Percentiles rank a stretch among this genome's conserved stretches.
These are phyloP conservation scores for Ferdinandea cuprea DNA, from an alignment of 2,888 invertebrate genomes.

Conservation along the genomic window DNA sequence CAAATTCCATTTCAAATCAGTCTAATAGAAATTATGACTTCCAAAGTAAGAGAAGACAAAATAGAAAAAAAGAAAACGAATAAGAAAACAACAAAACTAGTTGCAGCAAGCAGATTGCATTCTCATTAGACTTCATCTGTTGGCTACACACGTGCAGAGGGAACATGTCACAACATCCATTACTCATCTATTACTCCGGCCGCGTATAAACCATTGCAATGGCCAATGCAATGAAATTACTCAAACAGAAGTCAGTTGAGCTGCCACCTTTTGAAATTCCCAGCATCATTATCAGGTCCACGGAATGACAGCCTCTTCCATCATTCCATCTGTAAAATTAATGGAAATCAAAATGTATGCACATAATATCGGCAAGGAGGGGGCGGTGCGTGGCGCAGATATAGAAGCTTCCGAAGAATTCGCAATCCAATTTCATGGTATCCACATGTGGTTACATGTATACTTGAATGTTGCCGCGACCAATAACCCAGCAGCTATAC, in stretches of 20 bases:
- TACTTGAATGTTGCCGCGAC: slow-evolving; percentile 1
- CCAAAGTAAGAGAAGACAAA: neutral
- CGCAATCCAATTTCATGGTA: slow-evolving; percentile 67
- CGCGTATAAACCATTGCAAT: slow-evolving; percentile 57
- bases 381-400: neutral
- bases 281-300: slow-evolving; percentile 68
- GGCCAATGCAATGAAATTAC: slow-evolving; percentile 52
- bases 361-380: neutral
- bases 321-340: slow-evolving; percentile 61
- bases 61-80: no score
- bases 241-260: slow-evolving; percentile 71
- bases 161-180: slow-evolving; percentile 63
- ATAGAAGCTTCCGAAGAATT: slow-evolving; percentile 49
- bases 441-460: slow-evolving; percentile 44
- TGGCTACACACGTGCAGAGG: slow-evolving; percentile 8
- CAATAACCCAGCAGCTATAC: slow-evolving; percentile 6
- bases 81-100: slow-evolving; percentile 25
- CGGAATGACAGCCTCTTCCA: slow-evolving; percentile 70
- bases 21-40: slow-evolving; percentile 14
- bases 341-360: slow-evolving; percentile 53
- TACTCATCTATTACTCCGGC: slow-evolving; percentile 56
- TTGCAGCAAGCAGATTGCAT: slow-evolving; percentile 27
- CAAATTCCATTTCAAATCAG: slow-evolving; percentile 1
- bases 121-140: slow-evolving; percentile 48
- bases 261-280: slow-evolving; percentile 67